Percentiles rank a stretch among this genome's conserved stretches.
These are phyloP conservation scores for Hirundo rustica DNA, from an alignment of 2,797 vertebrate genomes.

Conservation along the genomic window DNA sequence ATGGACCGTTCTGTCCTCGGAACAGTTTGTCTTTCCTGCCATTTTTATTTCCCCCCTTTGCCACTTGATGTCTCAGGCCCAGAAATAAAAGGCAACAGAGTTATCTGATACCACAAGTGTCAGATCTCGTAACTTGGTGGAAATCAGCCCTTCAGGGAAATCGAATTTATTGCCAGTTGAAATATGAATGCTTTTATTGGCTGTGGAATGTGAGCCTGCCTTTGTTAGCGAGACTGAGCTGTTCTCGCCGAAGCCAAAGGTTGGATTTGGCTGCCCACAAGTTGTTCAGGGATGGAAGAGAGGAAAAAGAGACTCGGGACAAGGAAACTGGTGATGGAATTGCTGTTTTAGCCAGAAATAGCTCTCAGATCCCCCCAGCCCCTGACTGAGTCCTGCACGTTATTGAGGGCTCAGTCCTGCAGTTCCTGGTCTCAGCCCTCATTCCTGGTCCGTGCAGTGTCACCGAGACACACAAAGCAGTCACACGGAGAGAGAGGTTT, in stretches of 20 bases:
- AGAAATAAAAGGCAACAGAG: background rate
- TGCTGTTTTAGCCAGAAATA: background rate
- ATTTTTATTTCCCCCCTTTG: background rate
- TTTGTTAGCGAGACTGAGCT: background rate
- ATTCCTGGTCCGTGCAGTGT: background rate
- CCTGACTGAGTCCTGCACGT: fast-evolving
- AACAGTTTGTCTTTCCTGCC: background rate
- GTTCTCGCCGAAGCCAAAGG: background rate
- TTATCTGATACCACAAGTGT: background rate
- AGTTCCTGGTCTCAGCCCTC: fast-evolving
- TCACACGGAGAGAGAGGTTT: too few relatives aligned
- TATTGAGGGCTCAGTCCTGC: background rate
- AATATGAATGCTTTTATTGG: background rate
- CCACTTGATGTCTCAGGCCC: background rate
- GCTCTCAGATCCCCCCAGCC: background rate
- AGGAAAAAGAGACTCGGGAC: background rate
- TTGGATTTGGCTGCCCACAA: background rate
- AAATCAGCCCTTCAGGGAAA: background rate
- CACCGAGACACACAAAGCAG: too few relatives aligned
- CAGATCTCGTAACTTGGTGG: background rate
- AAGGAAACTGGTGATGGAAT: background rate
- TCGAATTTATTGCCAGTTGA: background rate
- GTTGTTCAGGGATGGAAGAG: background rate
- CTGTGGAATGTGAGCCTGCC: background rate
- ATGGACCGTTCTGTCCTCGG: background rate